Evolutionary conservation across 2,888 invertebrate genomes (phyloP).

Genomic region (Campopleginae sp.): DNA sequence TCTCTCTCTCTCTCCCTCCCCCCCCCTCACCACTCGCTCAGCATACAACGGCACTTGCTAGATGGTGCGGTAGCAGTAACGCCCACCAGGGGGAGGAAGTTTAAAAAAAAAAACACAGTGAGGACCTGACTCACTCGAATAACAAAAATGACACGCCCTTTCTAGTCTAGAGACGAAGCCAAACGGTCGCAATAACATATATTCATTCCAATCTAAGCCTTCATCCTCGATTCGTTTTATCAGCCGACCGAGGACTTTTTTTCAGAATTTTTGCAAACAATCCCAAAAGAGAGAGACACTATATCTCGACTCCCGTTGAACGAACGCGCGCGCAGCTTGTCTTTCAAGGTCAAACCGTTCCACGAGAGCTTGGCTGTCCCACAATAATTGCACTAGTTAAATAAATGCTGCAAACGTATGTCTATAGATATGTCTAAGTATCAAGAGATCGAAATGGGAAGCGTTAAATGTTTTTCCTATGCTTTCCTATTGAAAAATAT

Average conservation of each 20-base stretch:
- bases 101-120: slow-evolving; percentile 9
- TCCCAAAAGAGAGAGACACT: slow-evolving; percentile 28
- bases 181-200: slow-evolving; percentile 71
- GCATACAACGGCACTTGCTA: not conserved
- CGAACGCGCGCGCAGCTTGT: slow-evolving; percentile 33
- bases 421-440: slow-evolving; percentile 1
- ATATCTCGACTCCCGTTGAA: slow-evolving; percentile 29
- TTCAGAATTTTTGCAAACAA: slow-evolving; percentile 14
- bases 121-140: slow-evolving; percentile 27
- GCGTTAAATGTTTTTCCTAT: not conserved
- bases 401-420: not conserved
- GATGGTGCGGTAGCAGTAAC: not conserved
- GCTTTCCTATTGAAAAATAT: not conserved
- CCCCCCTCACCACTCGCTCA: too few species aligned
- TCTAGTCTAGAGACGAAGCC: slow-evolving; percentile 81
- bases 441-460: not conserved
- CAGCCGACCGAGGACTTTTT: not conserved
- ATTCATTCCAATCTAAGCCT: slow-evolving; percentile 24
- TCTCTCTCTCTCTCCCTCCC: slow-evolving; percentile 25
- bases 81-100: not conserved
- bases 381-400: slow-evolving; percentile 5
- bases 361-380: slow-evolving; percentile 53
- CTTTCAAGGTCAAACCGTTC: slow-evolving; percentile 33
- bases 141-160: slow-evolving; percentile 74
- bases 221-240: not conserved